phyloP scores from a whole-genome alignment of 2,797 vertebrate species.

The Cuniculus paca region DNA sequence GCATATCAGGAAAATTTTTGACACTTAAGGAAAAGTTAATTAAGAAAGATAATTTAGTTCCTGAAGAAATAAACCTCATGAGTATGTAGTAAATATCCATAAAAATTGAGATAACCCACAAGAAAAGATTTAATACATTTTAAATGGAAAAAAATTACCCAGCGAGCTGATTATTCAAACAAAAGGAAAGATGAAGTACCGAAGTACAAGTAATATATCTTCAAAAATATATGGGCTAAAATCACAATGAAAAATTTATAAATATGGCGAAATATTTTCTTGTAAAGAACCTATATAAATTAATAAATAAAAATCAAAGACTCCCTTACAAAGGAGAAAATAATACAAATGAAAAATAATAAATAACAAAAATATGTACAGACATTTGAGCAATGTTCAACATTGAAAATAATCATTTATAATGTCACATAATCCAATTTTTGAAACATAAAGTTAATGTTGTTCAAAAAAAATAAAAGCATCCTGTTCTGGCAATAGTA shows the following conservation, averaged over 20 bases:
- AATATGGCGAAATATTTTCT: neutral
- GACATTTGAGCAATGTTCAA: neutral
- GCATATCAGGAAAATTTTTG: neutral
- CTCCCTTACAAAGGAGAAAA: neutral
- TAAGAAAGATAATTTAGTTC: constrained; percentile 23
- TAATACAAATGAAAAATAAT: neutral
- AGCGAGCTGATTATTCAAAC: neutral
- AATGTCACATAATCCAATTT: neutral
- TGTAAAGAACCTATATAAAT: neutral
- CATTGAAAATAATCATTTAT: neutral
- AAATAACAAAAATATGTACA: neutral
- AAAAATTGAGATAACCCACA: neutral
- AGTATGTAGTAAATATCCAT: neutral
- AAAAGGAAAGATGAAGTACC: neutral
- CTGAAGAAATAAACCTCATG: neutral
- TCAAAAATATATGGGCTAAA: neutral
- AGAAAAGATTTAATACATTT: neutral
- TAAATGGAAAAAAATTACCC: neutral
- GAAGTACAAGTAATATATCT: neutral
- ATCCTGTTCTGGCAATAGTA: neutral
- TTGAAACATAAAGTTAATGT: neutral
- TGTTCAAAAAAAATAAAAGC: neutral
- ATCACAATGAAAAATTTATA: neutral
- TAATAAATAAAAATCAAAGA: neutral
- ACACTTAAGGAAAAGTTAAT: neutral